phyloP scores from a whole-genome alignment of 2,888 invertebrate species.

The Epirrhoe alternata region DNA sequence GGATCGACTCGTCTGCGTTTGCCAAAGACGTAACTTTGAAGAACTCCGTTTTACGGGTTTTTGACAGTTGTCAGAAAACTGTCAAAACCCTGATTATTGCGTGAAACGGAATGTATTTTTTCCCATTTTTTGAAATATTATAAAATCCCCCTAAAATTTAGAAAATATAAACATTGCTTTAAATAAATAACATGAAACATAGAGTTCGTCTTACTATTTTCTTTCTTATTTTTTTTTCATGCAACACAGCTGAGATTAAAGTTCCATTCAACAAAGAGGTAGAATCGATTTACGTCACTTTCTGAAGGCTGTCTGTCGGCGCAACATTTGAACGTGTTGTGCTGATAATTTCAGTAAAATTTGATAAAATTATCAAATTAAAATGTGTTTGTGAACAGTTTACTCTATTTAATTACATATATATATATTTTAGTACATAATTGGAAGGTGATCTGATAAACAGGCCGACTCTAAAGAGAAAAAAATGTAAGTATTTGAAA shows the following conservation, averaged over 20 bases:
- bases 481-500: slow-evolving; percentile 30
- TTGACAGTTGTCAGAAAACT: slow-evolving; percentile 47
- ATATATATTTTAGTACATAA: slow-evolving; percentile 20
- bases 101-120: slow-evolving; percentile 28
- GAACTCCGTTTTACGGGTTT: slow-evolving; percentile 48
- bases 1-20: slow-evolving; percentile 53
- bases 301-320: slow-evolving; percentile 67
- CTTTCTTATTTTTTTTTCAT: slow-evolving; percentile 1
- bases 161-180: too few relatives aligned
- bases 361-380: slow-evolving; percentile 44
- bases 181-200: too few relatives aligned
- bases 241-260: slow-evolving; percentile 6
- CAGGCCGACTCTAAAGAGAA: background rate
- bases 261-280: background rate
- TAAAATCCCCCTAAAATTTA: too few relatives aligned
- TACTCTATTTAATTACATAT: slow-evolving; percentile 10
- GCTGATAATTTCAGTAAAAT: slow-evolving; percentile 54
- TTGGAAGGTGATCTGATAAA: slow-evolving; percentile 20
- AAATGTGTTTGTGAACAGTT: slow-evolving; percentile 46
- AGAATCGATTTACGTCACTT: slow-evolving; percentile 70
- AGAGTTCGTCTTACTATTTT: too few relatives aligned
- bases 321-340: slow-evolving; percentile 77
- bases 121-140: background rate
- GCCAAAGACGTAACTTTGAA: slow-evolving; percentile 61
- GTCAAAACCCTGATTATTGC: slow-evolving; percentile 11